These are phyloP conservation scores for Amphipyra berbera DNA, from an alignment of 2,888 invertebrate genomes.

Conservation along the genomic window DNA sequence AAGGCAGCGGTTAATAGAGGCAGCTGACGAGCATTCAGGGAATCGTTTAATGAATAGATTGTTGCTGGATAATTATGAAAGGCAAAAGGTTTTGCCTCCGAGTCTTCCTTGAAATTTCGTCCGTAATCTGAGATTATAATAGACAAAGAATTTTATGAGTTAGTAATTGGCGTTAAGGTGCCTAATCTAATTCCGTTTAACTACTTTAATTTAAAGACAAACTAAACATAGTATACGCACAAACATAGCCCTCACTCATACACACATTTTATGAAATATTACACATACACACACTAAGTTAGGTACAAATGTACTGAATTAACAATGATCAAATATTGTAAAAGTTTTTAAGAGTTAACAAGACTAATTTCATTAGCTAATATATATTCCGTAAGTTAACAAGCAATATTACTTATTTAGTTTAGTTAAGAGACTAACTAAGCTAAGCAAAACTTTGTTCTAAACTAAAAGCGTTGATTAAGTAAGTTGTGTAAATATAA, in stretches of 20 bases:
- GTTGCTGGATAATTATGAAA: constrained; percentile 29
- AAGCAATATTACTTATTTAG: constrained; percentile 4
- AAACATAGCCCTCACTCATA: background rate
- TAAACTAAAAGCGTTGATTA: background rate
- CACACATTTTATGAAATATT: background rate
- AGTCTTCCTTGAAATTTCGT: background rate
- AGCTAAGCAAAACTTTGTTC: background rate
- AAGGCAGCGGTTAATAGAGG: constrained; percentile 31
- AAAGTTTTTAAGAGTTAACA: constrained; percentile 14
- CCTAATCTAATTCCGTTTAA: constrained; percentile 1
- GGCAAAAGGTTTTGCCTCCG: constrained; percentile 10
- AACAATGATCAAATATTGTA: constrained; percentile 20
- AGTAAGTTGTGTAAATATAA: background rate
- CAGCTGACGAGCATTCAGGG: constrained; percentile 27
- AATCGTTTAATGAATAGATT: constrained; percentile 45
- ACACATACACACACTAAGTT: background rate
- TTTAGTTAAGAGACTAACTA: background rate
- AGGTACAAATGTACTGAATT: constrained; percentile 15
- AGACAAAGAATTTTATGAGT: constrained; percentile 38
- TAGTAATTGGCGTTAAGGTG: constrained; percentile 12
- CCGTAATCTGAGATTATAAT: constrained; percentile 31
- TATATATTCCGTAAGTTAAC: constrained; percentile 12
- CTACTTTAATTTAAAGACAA: background rate
- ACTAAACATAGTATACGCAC: background rate
- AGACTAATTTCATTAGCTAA: constrained; percentile 20